Evolutionary conservation across 2,888 invertebrate species (phyloP).

Genomic region (Dolichopus griseipennis): DNA sequence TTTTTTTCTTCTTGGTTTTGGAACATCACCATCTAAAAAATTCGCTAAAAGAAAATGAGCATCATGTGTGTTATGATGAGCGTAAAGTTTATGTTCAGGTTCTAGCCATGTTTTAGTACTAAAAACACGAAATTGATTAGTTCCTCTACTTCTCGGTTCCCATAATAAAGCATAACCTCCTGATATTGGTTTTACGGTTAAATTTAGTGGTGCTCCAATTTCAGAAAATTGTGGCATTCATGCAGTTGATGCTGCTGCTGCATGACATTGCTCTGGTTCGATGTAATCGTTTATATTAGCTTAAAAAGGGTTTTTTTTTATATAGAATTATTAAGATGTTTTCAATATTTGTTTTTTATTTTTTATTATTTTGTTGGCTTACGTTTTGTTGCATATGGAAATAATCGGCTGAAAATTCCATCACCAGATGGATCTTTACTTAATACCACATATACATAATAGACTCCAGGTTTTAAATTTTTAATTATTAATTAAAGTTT

Average conservation of each 20-base stretch:
- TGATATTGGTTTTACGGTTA: constrained; percentile 59
- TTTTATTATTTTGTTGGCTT: no score
- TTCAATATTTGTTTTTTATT: no score
- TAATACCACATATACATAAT: constrained; percentile 85
- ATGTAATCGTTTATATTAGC: no score
- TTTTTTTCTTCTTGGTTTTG: constrained; percentile 60
- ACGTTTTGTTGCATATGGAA: no score
- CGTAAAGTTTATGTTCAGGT: constrained; percentile 54
- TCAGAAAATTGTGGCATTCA: no score
- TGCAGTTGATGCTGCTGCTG: no score
- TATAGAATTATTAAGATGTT: no score
- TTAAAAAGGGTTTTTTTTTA: no score
- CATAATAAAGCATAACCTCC: constrained; percentile 71
- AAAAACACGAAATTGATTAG: constrained; percentile 52
- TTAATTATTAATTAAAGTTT: constrained; percentile 53
- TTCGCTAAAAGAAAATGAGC: constrained; percentile 61
- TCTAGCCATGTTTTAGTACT: constrained; percentile 62
- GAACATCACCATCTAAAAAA: constrained; percentile 64
- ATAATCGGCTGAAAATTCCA: constrained; percentile 83
- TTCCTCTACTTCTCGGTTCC: constrained; percentile 55
- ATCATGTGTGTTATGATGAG: constrained; percentile 59
- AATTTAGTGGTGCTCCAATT: constrained; percentile 58
- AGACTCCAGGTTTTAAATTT: constrained; percentile 62
- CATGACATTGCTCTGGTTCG: no score
- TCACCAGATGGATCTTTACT: constrained; percentile 80